These are phyloP conservation scores for Leptinotarsa rubiginosa DNA, from an alignment of 2,888 invertebrate genomes.

Conservation along the genomic window DNA sequence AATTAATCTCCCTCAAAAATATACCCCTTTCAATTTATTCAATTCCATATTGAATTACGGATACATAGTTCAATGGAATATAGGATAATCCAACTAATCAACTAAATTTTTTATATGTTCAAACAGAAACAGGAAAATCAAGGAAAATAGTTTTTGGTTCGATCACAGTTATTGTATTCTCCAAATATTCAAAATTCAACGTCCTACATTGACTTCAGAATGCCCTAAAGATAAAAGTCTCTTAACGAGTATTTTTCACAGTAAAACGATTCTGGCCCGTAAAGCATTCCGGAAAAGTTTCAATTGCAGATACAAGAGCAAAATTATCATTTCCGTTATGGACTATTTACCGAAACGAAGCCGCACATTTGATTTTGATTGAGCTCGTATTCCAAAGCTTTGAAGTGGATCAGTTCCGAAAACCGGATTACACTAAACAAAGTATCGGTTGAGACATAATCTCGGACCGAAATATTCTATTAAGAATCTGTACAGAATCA, in stretches of 20 bases:
- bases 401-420: conserved; percentile 59
- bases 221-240: no score
- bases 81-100: no score
- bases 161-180: no score
- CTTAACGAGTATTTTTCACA: neutral
- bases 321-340: conserved; percentile 18
- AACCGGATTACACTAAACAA: conserved; percentile 61
- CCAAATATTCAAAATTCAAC: no score
- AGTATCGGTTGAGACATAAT: conserved; percentile 55
- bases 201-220: no score
- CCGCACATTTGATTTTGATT: conserved; percentile 64
- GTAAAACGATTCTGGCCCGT: neutral
- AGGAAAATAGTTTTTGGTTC: no score
- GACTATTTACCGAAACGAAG: conserved; percentile 17
- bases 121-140: no score
- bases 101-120: no score
- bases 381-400: conserved; percentile 60
- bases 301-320: conserved; percentile 2
- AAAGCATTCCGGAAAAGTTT: neutral
- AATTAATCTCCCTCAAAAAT: no score
- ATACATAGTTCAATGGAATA: no score
- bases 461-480: conserved; percentile 47
- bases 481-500: conserved; percentile 46
- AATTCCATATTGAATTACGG: no score
- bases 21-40: no score